A percentile compares a stretch with the other conserved stretches of the same genome.
Conservation (phyloP, 2,113 vertebrate species). For the Colistium nudipinnis region DNA sequence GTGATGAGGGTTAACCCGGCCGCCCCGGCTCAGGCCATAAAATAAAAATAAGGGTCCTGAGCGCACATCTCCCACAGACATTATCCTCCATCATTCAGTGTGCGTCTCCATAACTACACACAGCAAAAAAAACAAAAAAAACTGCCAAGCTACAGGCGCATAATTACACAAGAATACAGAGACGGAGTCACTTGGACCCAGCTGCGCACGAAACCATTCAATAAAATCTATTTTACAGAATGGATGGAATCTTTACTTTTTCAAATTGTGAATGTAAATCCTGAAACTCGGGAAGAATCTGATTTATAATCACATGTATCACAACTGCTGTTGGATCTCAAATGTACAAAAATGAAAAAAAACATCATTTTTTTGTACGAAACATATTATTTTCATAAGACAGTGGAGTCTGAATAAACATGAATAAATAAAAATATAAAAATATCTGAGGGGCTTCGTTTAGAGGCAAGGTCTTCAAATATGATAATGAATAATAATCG, state of each 20-base stretch:
- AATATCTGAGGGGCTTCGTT: background rate
- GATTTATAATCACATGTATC: no score
- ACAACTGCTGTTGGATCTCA: no score
- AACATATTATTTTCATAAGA: no score
- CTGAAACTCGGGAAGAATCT: no score
- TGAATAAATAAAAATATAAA: no score
- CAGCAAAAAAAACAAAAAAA: no score
- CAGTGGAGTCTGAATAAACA: background rate
- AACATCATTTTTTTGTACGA: no score
- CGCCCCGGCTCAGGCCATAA: constrained; percentile 64
- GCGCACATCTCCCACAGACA: constrained; percentile 39
- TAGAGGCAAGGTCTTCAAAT: background rate
- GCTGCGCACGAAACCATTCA: no score
- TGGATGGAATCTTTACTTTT: no score
- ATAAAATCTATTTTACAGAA: no score
- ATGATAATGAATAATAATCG: constrained; percentile 6
- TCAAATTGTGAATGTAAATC: no score
- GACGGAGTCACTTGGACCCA: constrained; percentile 1
- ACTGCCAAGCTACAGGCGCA: constrained; percentile 16
- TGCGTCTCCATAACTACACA: constrained; percentile 23
- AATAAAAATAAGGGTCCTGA: constrained; percentile 63
- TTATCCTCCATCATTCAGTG: constrained; percentile 54
- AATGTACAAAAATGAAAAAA: no score
- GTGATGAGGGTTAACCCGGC: constrained; percentile 69
- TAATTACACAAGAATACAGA: constrained; percentile 16